Base-by-base conservation (phyloP, 2,797 vertebrate species). In the Syngnathus rostellatus region DNA sequence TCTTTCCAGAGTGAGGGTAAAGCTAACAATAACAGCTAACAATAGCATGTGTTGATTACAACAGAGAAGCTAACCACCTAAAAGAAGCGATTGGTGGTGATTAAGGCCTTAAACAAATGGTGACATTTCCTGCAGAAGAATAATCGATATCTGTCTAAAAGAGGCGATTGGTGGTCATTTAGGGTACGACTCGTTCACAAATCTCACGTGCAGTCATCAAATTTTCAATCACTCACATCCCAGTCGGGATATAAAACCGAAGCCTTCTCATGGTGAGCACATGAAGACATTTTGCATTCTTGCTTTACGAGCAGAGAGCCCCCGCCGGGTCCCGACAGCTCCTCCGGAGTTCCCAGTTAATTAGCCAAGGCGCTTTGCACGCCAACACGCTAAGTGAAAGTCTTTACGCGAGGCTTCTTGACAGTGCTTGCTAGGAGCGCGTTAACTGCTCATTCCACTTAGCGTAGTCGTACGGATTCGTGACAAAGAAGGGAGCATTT, bases 341-440 rank as follows among this genome's bases (percentile, higher is more conserved):
- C 55, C 25, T 17, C 25, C 11, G 7, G 25, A 58, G 55, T 58
- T 19, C 12, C 6, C 1, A 38, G 55, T 39, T 39, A 39, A 38
- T 38, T 58, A 38, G 55, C 55, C 7, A 3, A 8, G 12, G 11
- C 4, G 21, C 54, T 57, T 16, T 11, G 41, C 6, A n/a, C 50
- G 19, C 8, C 50, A 38, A 58, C 55, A 38, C 25, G 55, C 31
- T 37, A 38, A 31, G 54, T 14, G 7, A 31, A 21, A 51, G 6
- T 16, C 8, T 55, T 55, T 54, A 25, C 25, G 16, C 6, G 25
- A 0, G 54, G 54, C 54, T 40, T 46, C 63, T 68, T 79, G 57
- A 12, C 71, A 57, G 21, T 50, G 75, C 64, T 64, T 75, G 79
- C 78, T 75, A 75, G 23, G 46, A 51, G 55, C 55, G 8, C 5